Evolutionary conservation across 2,888 invertebrate genomes (phyloP), one percentile per base, ranked within the genome.

Genomic region (Cylloceria caligata): DNA sequence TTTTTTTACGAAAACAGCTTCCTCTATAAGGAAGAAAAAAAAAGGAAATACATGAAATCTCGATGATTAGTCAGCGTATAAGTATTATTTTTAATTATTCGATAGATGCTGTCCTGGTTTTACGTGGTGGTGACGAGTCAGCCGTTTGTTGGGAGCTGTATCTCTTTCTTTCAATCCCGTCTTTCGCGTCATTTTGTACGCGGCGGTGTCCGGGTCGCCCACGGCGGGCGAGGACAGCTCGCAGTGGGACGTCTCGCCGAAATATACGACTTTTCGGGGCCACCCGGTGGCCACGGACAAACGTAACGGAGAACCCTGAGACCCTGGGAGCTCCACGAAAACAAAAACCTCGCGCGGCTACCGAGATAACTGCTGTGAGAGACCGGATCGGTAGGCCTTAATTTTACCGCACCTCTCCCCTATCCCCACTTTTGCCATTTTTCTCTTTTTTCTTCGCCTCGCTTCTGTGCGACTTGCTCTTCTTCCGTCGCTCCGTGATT

Each of bases 231-330:
- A 88, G 86, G 90, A 90, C 89, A 90, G 88, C 87, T 90, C 88
- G 86, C 89, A 87, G 88, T 89, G 89, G 90, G 91, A 90, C 90
- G 89, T 88, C 90, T 86, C 73, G 57, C 69, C 87, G 86, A 90
- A 88, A 91, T 90, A 90, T 90, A 89, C 87, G 89, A 88, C 87
- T 88, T 88, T 88, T 87, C 81, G 86, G 86, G 86, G 87, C 90
- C 91, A 90, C 90, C 89, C 90, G 88, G 87, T 86, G 87, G 84
- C 86, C 83, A 74, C 74, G 74, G 64, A 78, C 78, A 71, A 82
- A 82, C 75, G 79, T 79, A 82, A 82, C 79, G 82, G 82, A 72
- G 82, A 78, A 81, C 65, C 74, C 81, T 74, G 69, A 68, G 69
- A 73, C 49, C 69, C 73, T 64, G 76, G 42, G 72, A 75, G 80